These are phyloP conservation scores for Aleiodes alternator DNA, from an alignment of 2,888 invertebrate species.

Conservation along the genomic window DNA sequence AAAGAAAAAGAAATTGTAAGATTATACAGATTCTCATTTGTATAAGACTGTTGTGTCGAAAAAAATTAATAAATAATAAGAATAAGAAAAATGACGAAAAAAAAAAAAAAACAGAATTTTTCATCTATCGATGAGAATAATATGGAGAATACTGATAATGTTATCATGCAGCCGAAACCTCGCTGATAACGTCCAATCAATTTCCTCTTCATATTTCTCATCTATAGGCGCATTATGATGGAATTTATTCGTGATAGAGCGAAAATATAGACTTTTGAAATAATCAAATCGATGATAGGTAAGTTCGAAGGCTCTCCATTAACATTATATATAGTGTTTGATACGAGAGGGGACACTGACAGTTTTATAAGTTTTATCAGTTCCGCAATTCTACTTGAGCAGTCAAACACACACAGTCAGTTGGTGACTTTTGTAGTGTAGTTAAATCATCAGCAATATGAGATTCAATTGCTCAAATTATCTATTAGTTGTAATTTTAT, in stretches of 20 bases:
- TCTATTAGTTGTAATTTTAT: neutral
- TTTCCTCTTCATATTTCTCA: too few species aligned
- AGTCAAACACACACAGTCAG: neutral
- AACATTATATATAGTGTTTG: neutral
- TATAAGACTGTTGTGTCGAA: too few species aligned
- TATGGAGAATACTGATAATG: too few species aligned
- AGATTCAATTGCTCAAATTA: neutral
- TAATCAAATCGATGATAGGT: constrained; percentile 24
- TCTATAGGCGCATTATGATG: too few species aligned
- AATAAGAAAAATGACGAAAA: neutral
- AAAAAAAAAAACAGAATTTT: too few species aligned
- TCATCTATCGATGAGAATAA: too few species aligned
- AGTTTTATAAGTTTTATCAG: constrained; percentile 21
- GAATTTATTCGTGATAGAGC: too few species aligned
- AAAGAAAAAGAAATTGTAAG: too few species aligned
- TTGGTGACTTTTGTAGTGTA: constrained; percentile 13
- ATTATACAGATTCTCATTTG: too few species aligned
- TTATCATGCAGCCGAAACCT: too few species aligned
- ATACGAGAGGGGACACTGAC: constrained; percentile 21
- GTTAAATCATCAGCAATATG: constrained; percentile 2
- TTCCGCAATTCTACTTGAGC: neutral
- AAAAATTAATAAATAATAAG: too few species aligned
- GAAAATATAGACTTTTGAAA: neutral
- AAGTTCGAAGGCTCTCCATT: neutral
- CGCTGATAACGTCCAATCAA: too few species aligned